Evolutionary conservation across 1,140 invertebrate genomes (phyloP).

Genomic region (Drosophila sp.): DNA sequence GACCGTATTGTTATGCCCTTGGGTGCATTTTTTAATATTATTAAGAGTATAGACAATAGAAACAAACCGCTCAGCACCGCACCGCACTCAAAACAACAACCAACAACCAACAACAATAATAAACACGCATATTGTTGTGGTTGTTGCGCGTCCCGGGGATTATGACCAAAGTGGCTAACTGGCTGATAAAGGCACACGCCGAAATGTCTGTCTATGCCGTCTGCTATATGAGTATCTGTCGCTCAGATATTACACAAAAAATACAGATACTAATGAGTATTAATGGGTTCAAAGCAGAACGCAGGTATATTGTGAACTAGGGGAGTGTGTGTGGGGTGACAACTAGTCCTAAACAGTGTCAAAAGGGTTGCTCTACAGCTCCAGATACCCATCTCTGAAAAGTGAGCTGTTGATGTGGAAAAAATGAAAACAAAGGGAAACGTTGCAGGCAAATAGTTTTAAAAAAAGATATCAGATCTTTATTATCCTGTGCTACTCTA

Average conservation of each 20-base stretch:
- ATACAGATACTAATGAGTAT: conserved; percentile 78
- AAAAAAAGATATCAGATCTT: background rate
- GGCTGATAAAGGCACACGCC: conserved; percentile 77
- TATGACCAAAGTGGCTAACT: conserved; percentile 74
- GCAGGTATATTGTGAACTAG: conserved; percentile 25
- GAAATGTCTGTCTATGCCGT: conserved; percentile 35
- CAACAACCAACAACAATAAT: conserved; percentile 64
- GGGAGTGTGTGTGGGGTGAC: conserved; percentile 45
- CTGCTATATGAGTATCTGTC: conserved; percentile 5
- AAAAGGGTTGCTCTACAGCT: conserved; percentile 66
- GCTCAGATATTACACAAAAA: conserved; percentile 22
- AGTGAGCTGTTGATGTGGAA: conserved; percentile 39
- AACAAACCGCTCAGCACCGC: conserved; percentile 34
- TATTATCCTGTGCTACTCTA: too few species aligned
- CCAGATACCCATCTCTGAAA: conserved; percentile 61
- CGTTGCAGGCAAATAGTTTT: background rate
- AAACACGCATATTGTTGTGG: conserved; percentile 78
- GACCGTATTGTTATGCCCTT: conserved; percentile 76
- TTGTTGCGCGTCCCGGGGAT: conserved; percentile 63
- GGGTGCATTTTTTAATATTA: conserved; percentile 83
- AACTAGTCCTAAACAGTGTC: conserved; percentile 35
- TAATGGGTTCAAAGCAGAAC: conserved; percentile 65
- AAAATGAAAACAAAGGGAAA: conserved; percentile 16
- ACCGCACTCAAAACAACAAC: conserved; percentile 46
- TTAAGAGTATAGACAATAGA: conserved; percentile 77